phyloP scores from a whole-genome alignment of 1,140 invertebrate genomes.

The Drosophila tristis region DNA sequence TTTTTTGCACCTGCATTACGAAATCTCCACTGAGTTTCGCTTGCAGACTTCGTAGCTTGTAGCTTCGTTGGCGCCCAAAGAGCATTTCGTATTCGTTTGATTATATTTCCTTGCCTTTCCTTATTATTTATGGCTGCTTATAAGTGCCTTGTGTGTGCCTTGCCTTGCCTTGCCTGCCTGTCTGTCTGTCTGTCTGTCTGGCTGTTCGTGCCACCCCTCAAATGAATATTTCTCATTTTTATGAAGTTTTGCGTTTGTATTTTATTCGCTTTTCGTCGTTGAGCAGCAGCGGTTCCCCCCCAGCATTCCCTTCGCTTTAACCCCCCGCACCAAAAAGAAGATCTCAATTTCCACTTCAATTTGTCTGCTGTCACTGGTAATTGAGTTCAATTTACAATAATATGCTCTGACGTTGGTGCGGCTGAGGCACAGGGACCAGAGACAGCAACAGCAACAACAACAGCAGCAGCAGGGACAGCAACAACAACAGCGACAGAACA shows the following conservation, averaged over 20 bases:
- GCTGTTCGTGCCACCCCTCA: not conserved
- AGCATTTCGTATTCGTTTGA: not conserved
- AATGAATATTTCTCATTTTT: constrained; percentile 70
- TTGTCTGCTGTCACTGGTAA: constrained; percentile 83
- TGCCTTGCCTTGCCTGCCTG: not conserved
- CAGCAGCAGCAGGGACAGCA: not conserved
- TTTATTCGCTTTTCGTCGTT: constrained; percentile 40
- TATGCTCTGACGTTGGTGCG: constrained; percentile 78
- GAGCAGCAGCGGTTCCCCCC: no score
- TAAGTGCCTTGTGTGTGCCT: constrained; percentile 9
- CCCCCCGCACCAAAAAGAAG: constrained; percentile 61
- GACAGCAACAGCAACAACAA: constrained; percentile 28
- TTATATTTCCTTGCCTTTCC: not conserved
- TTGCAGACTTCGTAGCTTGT: no score
- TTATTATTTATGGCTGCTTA: constrained; percentile 13
- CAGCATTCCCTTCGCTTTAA: constrained; percentile 21
- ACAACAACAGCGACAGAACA: constrained; percentile 10
- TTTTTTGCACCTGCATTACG: no score
- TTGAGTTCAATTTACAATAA: constrained; percentile 84
- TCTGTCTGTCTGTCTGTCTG: not conserved
- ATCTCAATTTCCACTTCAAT: constrained; percentile 84
- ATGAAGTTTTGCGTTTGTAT: constrained; percentile 54
- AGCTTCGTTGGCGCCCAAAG: not conserved
- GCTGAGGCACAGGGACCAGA: constrained; percentile 36
- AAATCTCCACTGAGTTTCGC: no score